Conservation (phyloP, 2,797 vertebrate species). For the Malurus leucopterus region DNA sequence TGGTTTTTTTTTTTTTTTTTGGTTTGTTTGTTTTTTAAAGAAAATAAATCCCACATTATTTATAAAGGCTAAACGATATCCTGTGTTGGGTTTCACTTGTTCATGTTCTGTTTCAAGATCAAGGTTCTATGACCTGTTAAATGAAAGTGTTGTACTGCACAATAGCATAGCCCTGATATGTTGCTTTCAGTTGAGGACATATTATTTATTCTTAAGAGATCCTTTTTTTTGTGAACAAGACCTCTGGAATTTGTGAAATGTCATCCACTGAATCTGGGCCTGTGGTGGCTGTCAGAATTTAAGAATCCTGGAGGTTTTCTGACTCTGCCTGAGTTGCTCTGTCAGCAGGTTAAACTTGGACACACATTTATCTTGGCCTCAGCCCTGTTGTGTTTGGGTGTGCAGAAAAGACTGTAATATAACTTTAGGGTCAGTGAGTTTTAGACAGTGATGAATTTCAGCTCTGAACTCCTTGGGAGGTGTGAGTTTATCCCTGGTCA, state of each 20-base stretch:
- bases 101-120: background rate
- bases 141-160: background rate
- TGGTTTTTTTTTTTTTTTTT: accelerated
- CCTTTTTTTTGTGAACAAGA: background rate
- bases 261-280: background rate
- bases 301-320: background rate
- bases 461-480: background rate
- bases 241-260: background rate
- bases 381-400: background rate
- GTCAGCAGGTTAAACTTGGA: background rate
- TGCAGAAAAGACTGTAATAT: background rate
- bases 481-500: background rate
- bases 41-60: accelerated
- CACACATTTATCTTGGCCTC: background rate
- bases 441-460: background rate
- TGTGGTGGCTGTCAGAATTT: background rate
- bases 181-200: background rate
- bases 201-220: background rate
- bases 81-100: background rate
- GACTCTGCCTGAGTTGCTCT: background rate
- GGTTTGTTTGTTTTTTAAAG: no score
- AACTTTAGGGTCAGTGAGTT: background rate
- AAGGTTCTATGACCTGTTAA: background rate
- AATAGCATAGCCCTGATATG: accelerated
- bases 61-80: background rate